A percentile compares a stretch with the other conserved stretches of the same genome.
These are phyloP conservation scores for Drosophila gunungcola DNA, from an alignment of 1,140 invertebrate species.

Conservation along the genomic window DNA sequence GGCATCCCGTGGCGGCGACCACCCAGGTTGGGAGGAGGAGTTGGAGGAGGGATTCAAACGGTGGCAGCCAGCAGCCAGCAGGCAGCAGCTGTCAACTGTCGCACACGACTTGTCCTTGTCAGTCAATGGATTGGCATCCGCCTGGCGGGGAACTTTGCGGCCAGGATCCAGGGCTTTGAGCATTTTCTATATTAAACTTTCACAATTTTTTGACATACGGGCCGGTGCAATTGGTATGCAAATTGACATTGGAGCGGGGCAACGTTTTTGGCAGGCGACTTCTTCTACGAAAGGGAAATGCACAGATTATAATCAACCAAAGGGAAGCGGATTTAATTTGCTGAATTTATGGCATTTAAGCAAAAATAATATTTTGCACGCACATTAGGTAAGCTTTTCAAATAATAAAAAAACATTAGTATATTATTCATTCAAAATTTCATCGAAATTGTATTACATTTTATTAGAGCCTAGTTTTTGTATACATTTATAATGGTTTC, in stretches of 20 bases:
- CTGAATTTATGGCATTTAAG: not conserved
- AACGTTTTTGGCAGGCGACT: constrained; percentile 18
- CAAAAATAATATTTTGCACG: no score
- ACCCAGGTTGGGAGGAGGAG: constrained; percentile 19
- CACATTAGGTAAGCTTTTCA: no score
- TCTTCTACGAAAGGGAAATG: constrained; percentile 34
- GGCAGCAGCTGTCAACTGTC: constrained; percentile 82
- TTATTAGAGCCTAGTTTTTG: no score
- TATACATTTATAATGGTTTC: no score
- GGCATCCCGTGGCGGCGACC: constrained; percentile 44
- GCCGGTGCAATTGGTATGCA: constrained; percentile 75
- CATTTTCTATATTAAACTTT: constrained; percentile 83
- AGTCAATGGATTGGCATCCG: constrained; percentile 65
- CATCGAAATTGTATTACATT: no score
- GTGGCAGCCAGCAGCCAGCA: constrained; percentile 66
- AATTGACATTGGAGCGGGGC: constrained; percentile 56
- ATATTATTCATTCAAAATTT: no score
- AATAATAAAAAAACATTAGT: no score
- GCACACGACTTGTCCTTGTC: constrained; percentile 81
- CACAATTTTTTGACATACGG: constrained; percentile 79
- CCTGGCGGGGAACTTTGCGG: constrained; percentile 35
- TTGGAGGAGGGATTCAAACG: constrained; percentile 47
- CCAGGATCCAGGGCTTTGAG: constrained; percentile 37
- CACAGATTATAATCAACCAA: constrained; percentile 26
- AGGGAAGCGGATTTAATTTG: constrained; percentile 7